Evolutionary conservation across 2,797 vertebrate genomes (phyloP).

Genomic region (Mastacembelus armatus): DNA sequence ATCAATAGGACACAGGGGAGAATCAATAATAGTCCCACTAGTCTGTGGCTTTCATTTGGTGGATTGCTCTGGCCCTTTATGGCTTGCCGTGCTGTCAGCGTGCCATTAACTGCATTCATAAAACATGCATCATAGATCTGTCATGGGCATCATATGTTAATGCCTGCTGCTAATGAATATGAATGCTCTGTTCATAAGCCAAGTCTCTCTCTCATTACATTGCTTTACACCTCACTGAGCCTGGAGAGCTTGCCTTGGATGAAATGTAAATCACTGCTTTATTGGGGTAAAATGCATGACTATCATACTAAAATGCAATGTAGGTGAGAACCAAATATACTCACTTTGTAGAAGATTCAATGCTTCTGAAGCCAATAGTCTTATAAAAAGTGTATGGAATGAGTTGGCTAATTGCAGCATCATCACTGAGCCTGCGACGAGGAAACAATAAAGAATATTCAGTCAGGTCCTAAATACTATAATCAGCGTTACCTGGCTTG

Average conservation of each 20-base stretch:
- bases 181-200: constrained; percentile 86
- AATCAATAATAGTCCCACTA: constrained; percentile 84
- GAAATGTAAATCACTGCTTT: constrained; percentile 93
- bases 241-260: constrained; percentile 87
- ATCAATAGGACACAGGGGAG: constrained; percentile 89
- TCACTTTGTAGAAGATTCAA: constrained; percentile 49
- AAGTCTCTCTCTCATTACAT: constrained; percentile 89
- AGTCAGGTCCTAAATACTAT: constrained; percentile 71
- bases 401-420: constrained; percentile 56
- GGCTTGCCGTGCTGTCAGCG: constrained; percentile 60
- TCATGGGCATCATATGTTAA: constrained; percentile 85
- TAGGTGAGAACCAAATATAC: constrained; percentile 72
- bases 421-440: constrained; percentile 38
- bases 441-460: constrained; percentile 58
- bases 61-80: constrained; percentile 77
- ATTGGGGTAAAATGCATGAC: constrained; percentile 81
- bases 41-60: constrained; percentile 62
- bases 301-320: constrained; percentile 70
- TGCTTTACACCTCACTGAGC: constrained; percentile 88
- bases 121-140: constrained; percentile 79
- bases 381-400: constrained; percentile 51
- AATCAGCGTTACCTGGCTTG: constrained; percentile 80
- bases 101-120: constrained; percentile 77
- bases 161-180: constrained; percentile 91
- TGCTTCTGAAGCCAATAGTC: constrained; percentile 47